These are phyloP conservation scores for Anolis sagrei DNA, from an alignment of 2,113 vertebrate species.

Conservation along the genomic window DNA sequence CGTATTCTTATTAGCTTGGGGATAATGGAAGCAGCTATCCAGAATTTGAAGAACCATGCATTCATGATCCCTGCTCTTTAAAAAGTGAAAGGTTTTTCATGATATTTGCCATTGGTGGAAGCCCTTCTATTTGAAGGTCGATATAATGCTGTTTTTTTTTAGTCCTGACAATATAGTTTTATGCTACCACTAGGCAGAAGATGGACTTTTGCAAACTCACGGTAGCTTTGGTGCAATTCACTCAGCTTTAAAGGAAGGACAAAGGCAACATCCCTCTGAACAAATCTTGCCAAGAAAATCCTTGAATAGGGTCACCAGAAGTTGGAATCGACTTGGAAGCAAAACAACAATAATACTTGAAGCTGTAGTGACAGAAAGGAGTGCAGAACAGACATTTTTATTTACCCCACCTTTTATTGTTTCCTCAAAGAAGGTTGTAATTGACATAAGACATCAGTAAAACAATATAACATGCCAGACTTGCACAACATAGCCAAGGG, in stretches of 20 bases:
- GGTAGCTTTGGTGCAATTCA: too few relatives aligned
- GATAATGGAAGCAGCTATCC: not conserved
- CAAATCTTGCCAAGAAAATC: too few relatives aligned
- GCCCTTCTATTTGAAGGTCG: not conserved
- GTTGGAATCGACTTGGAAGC: too few relatives aligned
- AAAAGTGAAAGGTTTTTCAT: not conserved
- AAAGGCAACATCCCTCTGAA: too few relatives aligned
- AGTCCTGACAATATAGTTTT: not conserved
- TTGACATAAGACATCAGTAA: not conserved
- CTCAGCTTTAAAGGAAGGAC: too few relatives aligned
- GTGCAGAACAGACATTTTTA: not conserved
- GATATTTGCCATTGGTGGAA: not conserved
- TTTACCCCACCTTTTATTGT: not conserved
- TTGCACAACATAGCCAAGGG: not conserved
- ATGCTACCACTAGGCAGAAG: not conserved
- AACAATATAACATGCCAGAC: not conserved
- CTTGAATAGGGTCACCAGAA: too few relatives aligned
- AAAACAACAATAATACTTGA: not conserved
- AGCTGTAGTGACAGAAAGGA: not conserved
- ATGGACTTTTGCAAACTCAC: not conserved
- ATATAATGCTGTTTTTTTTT: not conserved
- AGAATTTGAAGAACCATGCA: not conserved
- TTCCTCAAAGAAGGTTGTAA: not conserved
- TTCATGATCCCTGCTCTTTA: not conserved
- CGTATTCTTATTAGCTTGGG: not conserved